These are phyloP conservation scores for Sturnira hondurensis DNA, from an alignment of 2,113 vertebrate species.

Conservation along the genomic window DNA sequence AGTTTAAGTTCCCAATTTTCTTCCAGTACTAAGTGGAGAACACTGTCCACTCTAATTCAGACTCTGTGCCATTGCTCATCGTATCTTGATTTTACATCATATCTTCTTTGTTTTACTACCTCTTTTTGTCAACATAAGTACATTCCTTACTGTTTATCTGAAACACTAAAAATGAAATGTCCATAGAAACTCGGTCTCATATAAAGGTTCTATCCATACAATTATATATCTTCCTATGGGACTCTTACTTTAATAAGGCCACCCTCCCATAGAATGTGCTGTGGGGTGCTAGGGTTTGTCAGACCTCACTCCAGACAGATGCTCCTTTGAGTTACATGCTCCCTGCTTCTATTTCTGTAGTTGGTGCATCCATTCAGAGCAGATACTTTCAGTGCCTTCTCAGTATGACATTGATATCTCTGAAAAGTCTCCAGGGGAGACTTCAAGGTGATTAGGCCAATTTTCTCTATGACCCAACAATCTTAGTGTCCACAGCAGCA, in stretches of 20 bases:
- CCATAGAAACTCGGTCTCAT: neutral
- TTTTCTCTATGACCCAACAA: neutral
- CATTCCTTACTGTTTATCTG: neutral
- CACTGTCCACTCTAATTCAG: neutral
- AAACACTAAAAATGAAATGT: neutral
- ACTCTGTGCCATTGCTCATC: neutral
- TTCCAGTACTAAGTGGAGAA: neutral
- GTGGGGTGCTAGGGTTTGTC: neutral
- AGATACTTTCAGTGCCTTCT: neutral
- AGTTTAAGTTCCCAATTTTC: neutral
- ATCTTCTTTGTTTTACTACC: neutral
- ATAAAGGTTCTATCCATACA: neutral
- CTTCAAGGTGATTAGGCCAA: neutral
- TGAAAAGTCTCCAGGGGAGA: neutral
- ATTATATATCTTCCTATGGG: neutral
- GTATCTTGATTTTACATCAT: neutral
- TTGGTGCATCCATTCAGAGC: neutral
- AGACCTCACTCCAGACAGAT: neutral
- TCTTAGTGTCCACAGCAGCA: neutral
- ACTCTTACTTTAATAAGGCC: neutral
- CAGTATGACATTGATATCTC: neutral
- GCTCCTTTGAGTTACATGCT: neutral
- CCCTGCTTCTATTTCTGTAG: neutral
- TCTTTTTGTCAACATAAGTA: neutral
- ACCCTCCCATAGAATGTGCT: neutral